Evolutionary conservation across 2,888 invertebrate species (phyloP).

Genomic region (Microplitis manilae): DNA sequence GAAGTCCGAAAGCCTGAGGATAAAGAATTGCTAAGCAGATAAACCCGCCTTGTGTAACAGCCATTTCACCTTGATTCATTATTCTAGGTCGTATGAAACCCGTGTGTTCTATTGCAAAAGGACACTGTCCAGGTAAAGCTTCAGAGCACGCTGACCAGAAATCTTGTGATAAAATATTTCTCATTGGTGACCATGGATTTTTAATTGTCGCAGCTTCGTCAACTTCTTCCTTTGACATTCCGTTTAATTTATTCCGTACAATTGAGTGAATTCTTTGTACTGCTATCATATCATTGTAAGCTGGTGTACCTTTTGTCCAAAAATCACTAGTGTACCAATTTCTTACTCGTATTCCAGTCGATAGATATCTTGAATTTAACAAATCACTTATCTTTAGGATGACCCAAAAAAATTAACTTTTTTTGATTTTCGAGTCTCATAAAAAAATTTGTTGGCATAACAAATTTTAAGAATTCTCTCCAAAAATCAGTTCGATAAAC

Average conservation of each 20-base stretch:
- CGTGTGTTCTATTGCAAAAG: constrained; percentile 39
- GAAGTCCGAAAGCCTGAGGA: constrained; percentile 69
- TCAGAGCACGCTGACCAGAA: constrained; percentile 53
- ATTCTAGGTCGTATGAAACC: constrained; percentile 28
- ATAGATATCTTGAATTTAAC: constrained; percentile 65
- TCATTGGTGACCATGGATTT: constrained; percentile 53
- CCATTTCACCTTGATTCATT: constrained; percentile 74
- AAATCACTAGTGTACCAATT: constrained; percentile 74
- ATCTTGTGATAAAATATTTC: constrained; percentile 52
- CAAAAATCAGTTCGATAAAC: too few species aligned
- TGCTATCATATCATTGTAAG: constrained; percentile 69
- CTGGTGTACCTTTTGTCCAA: constrained; percentile 70
- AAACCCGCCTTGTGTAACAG: constrained; percentile 74
- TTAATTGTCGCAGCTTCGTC: constrained; percentile 49
- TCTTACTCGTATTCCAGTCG: constrained; percentile 70
- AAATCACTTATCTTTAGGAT: not conserved
- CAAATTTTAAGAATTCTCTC: too few species aligned
- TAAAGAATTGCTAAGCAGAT: constrained; percentile 71
- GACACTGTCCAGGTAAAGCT: constrained; percentile 53
- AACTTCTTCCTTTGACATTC: constrained; percentile 50
- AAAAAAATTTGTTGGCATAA: too few species aligned
- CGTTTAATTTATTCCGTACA: constrained; percentile 61
- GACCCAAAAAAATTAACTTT: too few species aligned
- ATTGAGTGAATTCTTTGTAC: constrained; percentile 71
- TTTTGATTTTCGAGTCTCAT: too few species aligned